Evolutionary conservation across 2,888 invertebrate genomes (phyloP).

Genomic region (Drosophila neutralis): DNA sequence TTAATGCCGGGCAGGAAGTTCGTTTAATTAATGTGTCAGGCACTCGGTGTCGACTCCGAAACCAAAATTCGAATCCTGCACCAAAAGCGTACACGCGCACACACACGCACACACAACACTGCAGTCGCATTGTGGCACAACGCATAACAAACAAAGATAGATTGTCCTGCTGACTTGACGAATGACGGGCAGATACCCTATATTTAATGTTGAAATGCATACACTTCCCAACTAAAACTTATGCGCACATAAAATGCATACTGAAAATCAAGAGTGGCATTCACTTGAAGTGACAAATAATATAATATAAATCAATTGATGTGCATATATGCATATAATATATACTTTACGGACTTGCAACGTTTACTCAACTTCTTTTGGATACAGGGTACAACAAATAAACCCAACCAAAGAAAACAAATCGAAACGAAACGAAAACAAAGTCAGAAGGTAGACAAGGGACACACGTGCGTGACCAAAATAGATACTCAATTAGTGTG

Average conservation of each 20-base stretch:
- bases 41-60: conserved; percentile 25
- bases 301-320: neutral
- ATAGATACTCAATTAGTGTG: conserved; percentile 75
- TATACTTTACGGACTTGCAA: neutral
- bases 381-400: conserved; percentile 23
- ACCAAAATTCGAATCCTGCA: conserved; percentile 40
- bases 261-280: neutral
- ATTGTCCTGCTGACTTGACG: neutral
- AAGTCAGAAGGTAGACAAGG: conserved; percentile 24
- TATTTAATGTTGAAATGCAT: neutral
- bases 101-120: conserved; percentile 7
- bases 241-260: neutral
- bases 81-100: conserved; percentile 1
- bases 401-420: conserved; percentile 14
- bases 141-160: conserved; percentile 25
- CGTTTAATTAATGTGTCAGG: conserved; percentile 57
- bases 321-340: neutral
- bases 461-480: conserved; percentile 72
- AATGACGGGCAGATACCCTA: neutral
- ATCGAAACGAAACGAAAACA: conserved; percentile 6
- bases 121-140: conserved; percentile 10
- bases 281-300: neutral
- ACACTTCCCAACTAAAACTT: neutral
- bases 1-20: conserved; percentile 41
- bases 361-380: too few relatives aligned